Base-by-base conservation (phyloP, 2,888 invertebrate genomes). In the Neoscelio sp. region DNA sequence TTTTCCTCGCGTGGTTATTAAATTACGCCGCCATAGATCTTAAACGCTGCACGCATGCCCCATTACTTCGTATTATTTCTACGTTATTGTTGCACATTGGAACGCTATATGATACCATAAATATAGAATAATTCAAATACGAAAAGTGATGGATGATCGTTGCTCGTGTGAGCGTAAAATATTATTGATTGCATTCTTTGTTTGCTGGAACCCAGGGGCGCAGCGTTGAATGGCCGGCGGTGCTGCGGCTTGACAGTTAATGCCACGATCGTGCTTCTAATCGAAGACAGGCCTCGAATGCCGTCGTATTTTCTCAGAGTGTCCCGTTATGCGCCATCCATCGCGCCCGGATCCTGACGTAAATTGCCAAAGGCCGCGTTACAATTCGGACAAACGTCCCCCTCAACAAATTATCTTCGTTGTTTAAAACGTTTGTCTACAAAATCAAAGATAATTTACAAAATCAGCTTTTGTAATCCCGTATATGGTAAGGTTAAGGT, bases 241-340 rank as follows among this genome's bases (percentile, higher is more conserved):
- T 17, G 50, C 20, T 30, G 52, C 58, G 70, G 44, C 71, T 70
- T 65, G 80, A 76, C 76, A 78, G 73, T 78, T 80, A 73, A 78
- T 76, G 74, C 58, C 64, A 42, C 56, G 76, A 78, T 78, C 73
- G 73, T 78, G 73, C 60, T 65, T 78, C 76, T 78, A 78, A 80
- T 78, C 80, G 58, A 76, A 78, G 75, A 68, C 68, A 64, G 54
- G 44, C 64, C 67, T 65, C 58, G 74, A 70, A 58, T 42, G 65
- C 58, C 74, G 58, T 62, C 54, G 64, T 74, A 65, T 65, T 79
- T 79, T 79, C 78, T 79, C 74, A 46, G 50, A 65, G 64, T 35
- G 67, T 73, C 62, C 74, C 74, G 74, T 79, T 79, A 74, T 70
- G 23, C 50, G 56, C 60, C 78, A 71, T 78, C 78, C 48, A 74